Evolutionary conservation across 2,797 vertebrate genomes (phyloP).

Genomic region (Xenentodon cancila): DNA sequence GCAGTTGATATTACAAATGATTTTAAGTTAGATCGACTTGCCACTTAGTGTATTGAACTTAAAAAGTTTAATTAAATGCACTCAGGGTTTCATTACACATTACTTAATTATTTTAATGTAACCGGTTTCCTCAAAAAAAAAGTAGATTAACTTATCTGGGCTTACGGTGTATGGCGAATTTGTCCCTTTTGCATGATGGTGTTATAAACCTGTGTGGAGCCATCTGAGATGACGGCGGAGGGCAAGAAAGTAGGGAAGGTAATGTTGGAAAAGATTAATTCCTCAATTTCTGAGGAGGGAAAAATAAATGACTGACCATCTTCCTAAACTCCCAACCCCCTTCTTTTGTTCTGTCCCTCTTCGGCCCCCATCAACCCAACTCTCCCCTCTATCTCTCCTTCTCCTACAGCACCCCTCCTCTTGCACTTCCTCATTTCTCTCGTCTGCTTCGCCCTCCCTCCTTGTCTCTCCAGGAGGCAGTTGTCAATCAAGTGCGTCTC

Average conservation of each 20-base stretch:
- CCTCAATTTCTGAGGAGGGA: slow-evolving; percentile 49
- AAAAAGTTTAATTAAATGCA: too few relatives aligned
- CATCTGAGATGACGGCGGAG: slow-evolving; percentile 47
- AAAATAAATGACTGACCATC: slow-evolving; percentile 59
- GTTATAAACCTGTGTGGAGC: slow-evolving; percentile 36
- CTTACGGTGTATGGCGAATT: slow-evolving; percentile 57
- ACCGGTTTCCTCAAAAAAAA: too few relatives aligned
- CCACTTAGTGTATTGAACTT: too few relatives aligned
- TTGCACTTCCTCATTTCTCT: slow-evolving; percentile 59
- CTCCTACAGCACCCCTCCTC: slow-evolving; percentile 48
- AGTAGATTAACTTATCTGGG: too few relatives aligned
- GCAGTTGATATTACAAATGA: too few relatives aligned
- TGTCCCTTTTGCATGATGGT: slow-evolving; percentile 78
- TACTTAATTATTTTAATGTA: too few relatives aligned
- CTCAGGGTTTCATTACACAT: too few relatives aligned
- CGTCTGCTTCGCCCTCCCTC: slow-evolving; percentile 54
- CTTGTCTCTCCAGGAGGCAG: slow-evolving; percentile 94
- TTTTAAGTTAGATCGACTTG: too few relatives aligned
- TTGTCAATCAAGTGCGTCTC: slow-evolving; percentile 95
- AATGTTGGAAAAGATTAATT: slow-evolving; percentile 63
- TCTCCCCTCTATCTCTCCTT: slow-evolving; percentile 58
- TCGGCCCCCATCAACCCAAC: slow-evolving; percentile 60
- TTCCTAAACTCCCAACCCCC: slow-evolving; percentile 39
- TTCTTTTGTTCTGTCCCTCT: slow-evolving; percentile 44
- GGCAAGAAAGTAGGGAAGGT: slow-evolving; percentile 43